These are phyloP conservation scores for Monoplex corrugatus DNA, from an alignment of 2,888 invertebrate species.

Conservation along the genomic window DNA sequence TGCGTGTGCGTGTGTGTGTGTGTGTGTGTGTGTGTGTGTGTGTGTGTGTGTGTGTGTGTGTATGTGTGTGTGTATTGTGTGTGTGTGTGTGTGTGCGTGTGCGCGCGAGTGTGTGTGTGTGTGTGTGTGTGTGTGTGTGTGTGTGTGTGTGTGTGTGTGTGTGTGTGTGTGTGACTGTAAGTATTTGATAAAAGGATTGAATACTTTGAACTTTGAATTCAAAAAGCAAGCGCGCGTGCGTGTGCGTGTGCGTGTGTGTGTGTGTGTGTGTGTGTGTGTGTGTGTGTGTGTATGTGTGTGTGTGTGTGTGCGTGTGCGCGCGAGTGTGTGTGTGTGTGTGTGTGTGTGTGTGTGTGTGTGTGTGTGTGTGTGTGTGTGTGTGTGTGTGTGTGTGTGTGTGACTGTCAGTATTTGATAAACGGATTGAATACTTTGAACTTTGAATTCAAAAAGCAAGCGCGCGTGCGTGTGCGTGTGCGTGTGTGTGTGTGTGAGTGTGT, in stretches of 20 bases:
- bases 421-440: not conserved
- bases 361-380: not conserved
- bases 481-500: not conserved
- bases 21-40: too few species aligned
- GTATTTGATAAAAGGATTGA: too few species aligned
- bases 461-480: not conserved
- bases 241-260: too few species aligned
- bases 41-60: too few species aligned
- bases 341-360: not conserved
- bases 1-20: too few species aligned
- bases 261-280: conserved; percentile 23
- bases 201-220: too few species aligned
- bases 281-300: not conserved
- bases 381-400: not conserved
- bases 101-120: not conserved
- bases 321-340: not conserved
- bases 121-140: not conserved
- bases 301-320: conserved; percentile 8
- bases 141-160: not conserved
- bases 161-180: not conserved
- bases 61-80: too few species aligned
- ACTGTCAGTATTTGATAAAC: too few species aligned
- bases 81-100: not conserved
- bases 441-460: not conserved
- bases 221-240: too few species aligned